A percentile compares a stretch with the other conserved stretches of the same genome.
These are phyloP conservation scores for Drosophila kanapiae DNA, from an alignment of 1,140 invertebrate genomes.

Conservation along the genomic window DNA sequence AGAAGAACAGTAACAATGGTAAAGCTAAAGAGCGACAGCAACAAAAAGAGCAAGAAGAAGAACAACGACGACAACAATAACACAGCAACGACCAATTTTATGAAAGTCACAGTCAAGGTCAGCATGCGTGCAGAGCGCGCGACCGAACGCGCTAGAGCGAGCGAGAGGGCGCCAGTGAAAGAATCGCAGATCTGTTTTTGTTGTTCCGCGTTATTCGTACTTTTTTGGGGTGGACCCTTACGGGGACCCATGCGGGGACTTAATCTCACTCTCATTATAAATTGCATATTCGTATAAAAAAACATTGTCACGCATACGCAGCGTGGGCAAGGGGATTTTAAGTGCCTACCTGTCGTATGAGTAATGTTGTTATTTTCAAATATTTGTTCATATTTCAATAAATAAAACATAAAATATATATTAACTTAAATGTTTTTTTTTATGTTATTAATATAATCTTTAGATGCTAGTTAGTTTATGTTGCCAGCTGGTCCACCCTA, in stretches of 20 bases:
- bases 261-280: not conserved
- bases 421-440: too few relatives aligned
- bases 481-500: constrained; percentile 19
- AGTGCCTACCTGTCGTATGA: not conserved
- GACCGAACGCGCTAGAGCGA: constrained; percentile 13
- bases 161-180: constrained; percentile 29
- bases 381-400: too few relatives aligned
- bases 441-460: too few relatives aligned
- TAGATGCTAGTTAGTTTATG: not conserved
- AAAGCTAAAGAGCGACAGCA: constrained; percentile 39
- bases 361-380: not conserved
- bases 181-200: constrained; percentile 47
- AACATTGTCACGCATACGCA: not conserved
- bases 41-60: constrained; percentile 24
- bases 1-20: constrained; percentile 54
- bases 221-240: constrained; percentile 30
- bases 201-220: constrained; percentile 10
- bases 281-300: not conserved
- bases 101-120: constrained; percentile 84
- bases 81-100: constrained; percentile 72
- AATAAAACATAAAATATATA: too few relatives aligned
- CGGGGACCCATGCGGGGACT: not conserved
- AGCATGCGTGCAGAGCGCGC: constrained; percentile 69
- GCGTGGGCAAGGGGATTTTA: not conserved
- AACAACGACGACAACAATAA: constrained; percentile 28